Percentiles rank a stretch among this genome's conserved stretches.
Evolutionary conservation across 2,113 vertebrate genomes (phyloP).

Genomic region (Neotragus moschatus): DNA sequence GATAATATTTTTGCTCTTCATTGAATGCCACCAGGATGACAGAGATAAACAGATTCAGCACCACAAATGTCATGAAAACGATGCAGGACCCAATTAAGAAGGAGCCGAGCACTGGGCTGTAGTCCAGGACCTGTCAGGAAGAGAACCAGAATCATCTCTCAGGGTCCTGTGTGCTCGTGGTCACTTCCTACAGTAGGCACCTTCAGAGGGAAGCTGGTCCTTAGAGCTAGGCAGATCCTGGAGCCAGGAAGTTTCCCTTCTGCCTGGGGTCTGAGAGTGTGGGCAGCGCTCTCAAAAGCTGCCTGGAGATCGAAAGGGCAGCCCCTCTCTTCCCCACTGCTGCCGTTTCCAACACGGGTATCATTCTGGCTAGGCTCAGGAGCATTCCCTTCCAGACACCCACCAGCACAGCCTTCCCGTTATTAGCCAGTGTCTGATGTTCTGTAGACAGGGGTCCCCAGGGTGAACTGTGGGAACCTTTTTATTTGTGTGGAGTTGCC

Average conservation of each 20-base stretch:
- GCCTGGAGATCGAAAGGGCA: background rate
- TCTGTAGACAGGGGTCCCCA: background rate
- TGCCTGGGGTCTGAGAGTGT: background rate
- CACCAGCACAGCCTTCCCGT: background rate
- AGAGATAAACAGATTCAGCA: conserved; percentile 96
- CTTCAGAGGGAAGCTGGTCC: background rate
- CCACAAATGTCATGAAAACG: conserved; percentile 96
- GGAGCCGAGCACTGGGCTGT: conserved; percentile 91
- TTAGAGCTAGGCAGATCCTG: background rate
- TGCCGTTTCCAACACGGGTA: background rate
- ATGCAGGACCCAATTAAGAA: conserved; percentile 96
- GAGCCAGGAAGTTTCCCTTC: background rate
- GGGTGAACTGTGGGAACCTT: background rate
- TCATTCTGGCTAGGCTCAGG: background rate
- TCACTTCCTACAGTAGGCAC: background rate
- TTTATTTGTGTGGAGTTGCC: background rate
- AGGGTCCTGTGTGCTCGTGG: background rate
- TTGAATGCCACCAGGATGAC: conserved; percentile 96
- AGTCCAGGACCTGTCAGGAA: conserved; percentile 84
- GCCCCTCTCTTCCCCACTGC: background rate
- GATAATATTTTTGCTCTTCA: conserved; percentile 91
- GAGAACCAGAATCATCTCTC: background rate
- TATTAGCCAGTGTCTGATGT: background rate
- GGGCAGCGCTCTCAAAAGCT: background rate
- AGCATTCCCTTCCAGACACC: background rate